Base-by-base conservation (phyloP, 2,797 vertebrate species). In the Chaunax sp. region DNA sequence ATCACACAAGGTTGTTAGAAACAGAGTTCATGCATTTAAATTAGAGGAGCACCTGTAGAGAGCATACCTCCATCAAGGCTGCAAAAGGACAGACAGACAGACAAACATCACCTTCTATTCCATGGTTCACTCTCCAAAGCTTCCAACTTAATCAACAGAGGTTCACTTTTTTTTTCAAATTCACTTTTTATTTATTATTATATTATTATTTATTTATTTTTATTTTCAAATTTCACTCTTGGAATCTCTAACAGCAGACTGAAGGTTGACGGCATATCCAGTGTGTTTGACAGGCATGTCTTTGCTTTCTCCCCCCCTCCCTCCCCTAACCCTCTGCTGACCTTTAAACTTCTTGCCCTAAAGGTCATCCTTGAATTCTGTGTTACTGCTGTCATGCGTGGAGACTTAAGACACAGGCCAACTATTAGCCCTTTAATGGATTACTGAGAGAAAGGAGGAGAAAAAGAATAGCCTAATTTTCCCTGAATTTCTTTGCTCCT, bases 341-440 rank as follows among this genome's bases (percentile, higher is more conserved):
- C 83, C 89, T 92, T 90, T 89, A 88, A 85, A 86, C 82, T 66
- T 78, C 69, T 83, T 61, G 23, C 51, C 82, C 74, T 78, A 84
- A 90, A 90, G 87, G 89, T 87, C 85, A 82, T 46, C 50, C 44
- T 35, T 69, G 71, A 74, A 61, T 80, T 71, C 43, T 72, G 69
- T 73, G 70, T 72, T 74, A 62, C 80, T 64, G 70, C 72, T 57
- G 46, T 79, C 75, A 78, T 81, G 77, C 56, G 47, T 67, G 38
- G 41, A 47, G 77, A 66, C 69, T 78, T 80, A 81, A 72, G 70
- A 66, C 6, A 16, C 64, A 55, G 43, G 67, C 74, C 35, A 22
- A 61, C 77, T 64, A 51, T 80, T 65, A 69, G 65, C 50, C 62
- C 37, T 61, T 75, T 81, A 78, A 84, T 78, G 54, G 72, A 69